Conservation (phyloP, 2,113 vertebrate species). For the Saccopteryx bilineata region DNA sequence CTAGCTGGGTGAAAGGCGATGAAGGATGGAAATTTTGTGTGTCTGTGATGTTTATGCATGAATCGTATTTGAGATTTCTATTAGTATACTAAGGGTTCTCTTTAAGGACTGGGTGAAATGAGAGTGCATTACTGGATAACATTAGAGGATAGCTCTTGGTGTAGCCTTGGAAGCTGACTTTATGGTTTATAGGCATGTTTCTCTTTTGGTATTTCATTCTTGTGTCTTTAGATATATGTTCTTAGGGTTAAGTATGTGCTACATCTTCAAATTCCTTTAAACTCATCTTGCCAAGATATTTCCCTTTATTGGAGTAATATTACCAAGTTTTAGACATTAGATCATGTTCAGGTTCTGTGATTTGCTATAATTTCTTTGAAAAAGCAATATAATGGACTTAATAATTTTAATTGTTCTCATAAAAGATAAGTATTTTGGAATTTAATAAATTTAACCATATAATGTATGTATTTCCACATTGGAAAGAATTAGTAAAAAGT, state of each 20-base stretch:
- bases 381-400: neutral
- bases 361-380: conserved; percentile 24
- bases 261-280: neutral
- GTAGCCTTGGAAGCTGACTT: neutral
- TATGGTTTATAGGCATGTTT: neutral
- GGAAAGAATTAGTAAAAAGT: neutral
- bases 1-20: neutral
- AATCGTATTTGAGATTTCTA: neutral
- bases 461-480: neutral
- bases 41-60: neutral
- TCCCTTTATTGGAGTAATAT: neutral
- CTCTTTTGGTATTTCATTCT: neutral
- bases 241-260: neutral
- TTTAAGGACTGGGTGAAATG: neutral
- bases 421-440: neutral
- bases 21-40: neutral
- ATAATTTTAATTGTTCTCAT: neutral
- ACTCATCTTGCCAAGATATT: neutral
- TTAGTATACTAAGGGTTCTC: neutral
- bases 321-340: neutral
- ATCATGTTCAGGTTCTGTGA: neutral
- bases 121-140: neutral
- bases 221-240: neutral
- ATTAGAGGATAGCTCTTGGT: neutral
- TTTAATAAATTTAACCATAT: neutral